These are phyloP conservation scores for Lepidochitona cinerea DNA, from an alignment of 2,888 invertebrate genomes.

Conservation along the genomic window DNA sequence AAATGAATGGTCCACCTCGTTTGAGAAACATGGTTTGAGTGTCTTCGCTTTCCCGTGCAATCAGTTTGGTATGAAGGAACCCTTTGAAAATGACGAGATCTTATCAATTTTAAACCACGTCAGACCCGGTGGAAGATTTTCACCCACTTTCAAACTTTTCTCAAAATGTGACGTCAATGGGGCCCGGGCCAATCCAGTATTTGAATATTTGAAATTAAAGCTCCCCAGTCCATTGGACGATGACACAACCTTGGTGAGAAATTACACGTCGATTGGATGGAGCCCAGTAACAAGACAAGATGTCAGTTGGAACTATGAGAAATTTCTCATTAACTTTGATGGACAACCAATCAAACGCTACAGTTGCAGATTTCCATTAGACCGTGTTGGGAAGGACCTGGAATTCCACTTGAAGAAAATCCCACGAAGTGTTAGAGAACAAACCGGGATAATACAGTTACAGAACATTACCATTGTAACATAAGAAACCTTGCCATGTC, in stretches of 20 bases:
- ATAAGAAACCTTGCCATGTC: too few species aligned
- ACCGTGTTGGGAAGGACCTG: conserved; percentile 27
- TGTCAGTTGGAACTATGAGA: conserved; percentile 39
- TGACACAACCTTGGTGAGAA: conserved; percentile 25
- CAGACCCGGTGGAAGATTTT: conserved; percentile 34
- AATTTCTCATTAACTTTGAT: conserved; percentile 35
- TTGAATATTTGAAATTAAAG: conserved; percentile 33
- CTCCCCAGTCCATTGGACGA: conserved; percentile 31
- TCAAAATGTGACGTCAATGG: conserved; percentile 35
- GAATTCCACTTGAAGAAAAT: conserved; percentile 29
- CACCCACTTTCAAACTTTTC: conserved; percentile 34
- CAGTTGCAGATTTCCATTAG: conserved; percentile 20
- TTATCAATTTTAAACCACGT: conserved; percentile 28
- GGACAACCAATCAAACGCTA: conserved; percentile 35
- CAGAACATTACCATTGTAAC: not conserved
- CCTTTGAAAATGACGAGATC: conserved; percentile 33
- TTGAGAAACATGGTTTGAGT: conserved; percentile 17
- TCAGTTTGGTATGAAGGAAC: conserved; percentile 33
- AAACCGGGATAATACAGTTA: not conserved
- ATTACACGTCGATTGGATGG: conserved; percentile 23
- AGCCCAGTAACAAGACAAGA: conserved; percentile 32
- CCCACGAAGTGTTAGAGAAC: conserved; percentile 28
- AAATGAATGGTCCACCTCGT: conserved; percentile 23
- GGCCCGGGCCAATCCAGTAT: conserved; percentile 24
- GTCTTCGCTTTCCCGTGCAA: conserved; percentile 37